phyloP scores from a whole-genome alignment of 2,113 vertebrate species.

The Melanotaenia duboulayi region DNA sequence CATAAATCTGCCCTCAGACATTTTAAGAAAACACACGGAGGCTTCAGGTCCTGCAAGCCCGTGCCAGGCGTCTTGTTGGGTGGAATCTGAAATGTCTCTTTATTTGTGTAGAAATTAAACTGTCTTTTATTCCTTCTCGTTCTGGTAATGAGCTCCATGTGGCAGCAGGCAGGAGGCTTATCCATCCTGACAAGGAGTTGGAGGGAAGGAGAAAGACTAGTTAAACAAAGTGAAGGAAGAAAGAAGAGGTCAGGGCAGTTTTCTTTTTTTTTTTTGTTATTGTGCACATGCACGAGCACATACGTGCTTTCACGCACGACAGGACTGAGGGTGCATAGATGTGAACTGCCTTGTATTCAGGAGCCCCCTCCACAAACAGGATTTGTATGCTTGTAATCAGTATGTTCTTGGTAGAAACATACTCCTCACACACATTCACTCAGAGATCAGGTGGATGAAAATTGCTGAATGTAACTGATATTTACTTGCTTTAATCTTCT shows the following conservation, averaged over 20 bases:
- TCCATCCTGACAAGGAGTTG: constrained; percentile 69
- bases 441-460: constrained; percentile 27
- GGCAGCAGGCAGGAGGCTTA: constrained; percentile 68
- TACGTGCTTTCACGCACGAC: neutral
- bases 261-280: neutral
- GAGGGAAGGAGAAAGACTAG: constrained; percentile 38
- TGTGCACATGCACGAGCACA: constrained; percentile 5
- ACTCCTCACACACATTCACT: neutral
- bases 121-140: constrained; percentile 71
- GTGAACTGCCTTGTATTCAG: constrained; percentile 10
- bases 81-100: constrained; percentile 76
- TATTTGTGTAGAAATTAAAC: constrained; percentile 81
- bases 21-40: constrained; percentile 68
- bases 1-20: constrained; percentile 69
- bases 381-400: constrained; percentile 39
- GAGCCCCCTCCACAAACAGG: constrained; percentile 18
- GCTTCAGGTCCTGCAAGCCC: constrained; percentile 43
- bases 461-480: constrained; percentile 20
- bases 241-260: constrained; percentile 43
- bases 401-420: constrained; percentile 19
- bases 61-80: constrained; percentile 66
- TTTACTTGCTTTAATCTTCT: constrained; percentile 43
- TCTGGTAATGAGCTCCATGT: constrained; percentile 80
- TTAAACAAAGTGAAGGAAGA: constrained; percentile 53
- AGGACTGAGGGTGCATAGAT: constrained; percentile 26